A percentile compares a stretch with the other conserved stretches of the same genome.
Evolutionary conservation across 2,797 vertebrate species (phyloP).

Genomic region (Naso thynnoides): DNA sequence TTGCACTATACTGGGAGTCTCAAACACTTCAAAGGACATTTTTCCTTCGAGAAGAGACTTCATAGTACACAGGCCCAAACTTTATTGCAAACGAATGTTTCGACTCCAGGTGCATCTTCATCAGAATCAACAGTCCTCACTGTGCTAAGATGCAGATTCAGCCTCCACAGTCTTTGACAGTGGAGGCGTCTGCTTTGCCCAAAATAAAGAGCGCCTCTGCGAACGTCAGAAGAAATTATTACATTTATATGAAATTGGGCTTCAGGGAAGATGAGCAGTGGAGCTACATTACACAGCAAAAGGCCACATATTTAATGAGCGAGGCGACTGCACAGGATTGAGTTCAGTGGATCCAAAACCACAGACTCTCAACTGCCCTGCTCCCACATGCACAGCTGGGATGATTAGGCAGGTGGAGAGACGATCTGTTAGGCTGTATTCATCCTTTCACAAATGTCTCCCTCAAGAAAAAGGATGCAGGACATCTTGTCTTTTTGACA

Average conservation of each 20-base stretch:
- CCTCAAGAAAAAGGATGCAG: background rate
- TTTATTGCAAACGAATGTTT: too few relatives aligned
- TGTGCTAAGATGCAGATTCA: background rate
- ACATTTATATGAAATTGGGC: background rate
- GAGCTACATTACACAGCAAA: background rate
- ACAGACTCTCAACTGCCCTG: background rate
- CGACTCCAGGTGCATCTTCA: too few relatives aligned
- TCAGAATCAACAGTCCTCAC: too few relatives aligned
- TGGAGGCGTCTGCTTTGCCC: background rate
- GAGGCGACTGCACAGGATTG: background rate
- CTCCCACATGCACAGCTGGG: too few relatives aligned
- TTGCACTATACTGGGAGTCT: too few relatives aligned
- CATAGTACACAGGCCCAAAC: too few relatives aligned
- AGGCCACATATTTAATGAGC: slow-evolving; percentile 10
- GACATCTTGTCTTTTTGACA: slow-evolving; percentile 5
- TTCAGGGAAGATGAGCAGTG: background rate
- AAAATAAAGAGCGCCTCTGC: background rate
- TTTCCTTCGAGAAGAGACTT: too few relatives aligned
- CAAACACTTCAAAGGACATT: background rate
- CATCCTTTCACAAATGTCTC: background rate
- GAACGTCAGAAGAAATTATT: slow-evolving; percentile 8
- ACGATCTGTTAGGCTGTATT: background rate
- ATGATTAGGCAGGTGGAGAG: background rate
- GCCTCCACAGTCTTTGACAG: background rate
- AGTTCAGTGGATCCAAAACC: background rate